Base-by-base conservation (phyloP, 2,888 invertebrate genomes). In the Hirtodrosophila duncani region DNA sequence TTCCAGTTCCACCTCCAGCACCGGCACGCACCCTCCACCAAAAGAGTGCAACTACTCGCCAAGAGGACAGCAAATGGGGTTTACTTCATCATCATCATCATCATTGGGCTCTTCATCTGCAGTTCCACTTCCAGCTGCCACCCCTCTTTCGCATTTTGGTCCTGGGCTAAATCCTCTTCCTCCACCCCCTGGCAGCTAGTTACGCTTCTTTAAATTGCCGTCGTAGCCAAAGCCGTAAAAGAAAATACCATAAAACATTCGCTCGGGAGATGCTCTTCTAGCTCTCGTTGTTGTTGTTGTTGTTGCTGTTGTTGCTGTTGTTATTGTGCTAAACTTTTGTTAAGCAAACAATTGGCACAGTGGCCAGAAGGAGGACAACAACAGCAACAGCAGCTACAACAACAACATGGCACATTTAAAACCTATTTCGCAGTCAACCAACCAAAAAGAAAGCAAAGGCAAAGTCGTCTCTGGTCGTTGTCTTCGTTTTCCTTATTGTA, bases 291-390 rank as follows among this genome's bases (percentile, higher is more conserved):
- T n/a, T n/a, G n/a, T n/a, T n/a, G n/a, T n/a, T n/a, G n/a, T n/a
- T n/a, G n/a, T n/a, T n/a, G n/a, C n/a, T n/a, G n/a, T n/a, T n/a
- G n/a, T n/a, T n/a, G n/a, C n/a, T n/a, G n/a, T n/a, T n/a, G 56
- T 62, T 62, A 72, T 64, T 65, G 63, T 67, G 59, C 78, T 67
- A 77, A 82, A 82, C 74, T 81, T 81, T 82, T 82, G 81, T 78
- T 82, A 71, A 79, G 67, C 81, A 82, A 82, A 82, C 79, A 82
- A 82, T 77, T 82, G 81, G 67, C 63, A 69, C 67, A 71, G 80
- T 55, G 52, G 75, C 67, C 58, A 62, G 55, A 26, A 50, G 48
- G 23, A 44, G 30, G 20, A 9, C 42, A 45, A 26, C 48, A 53
- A 29, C 33, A 23, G 20, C 21, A 43, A 16, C 27, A 42, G 38